Base-by-base conservation (phyloP, 2,797 vertebrate genomes). In the Acrossocheilus wenchowensis region DNA sequence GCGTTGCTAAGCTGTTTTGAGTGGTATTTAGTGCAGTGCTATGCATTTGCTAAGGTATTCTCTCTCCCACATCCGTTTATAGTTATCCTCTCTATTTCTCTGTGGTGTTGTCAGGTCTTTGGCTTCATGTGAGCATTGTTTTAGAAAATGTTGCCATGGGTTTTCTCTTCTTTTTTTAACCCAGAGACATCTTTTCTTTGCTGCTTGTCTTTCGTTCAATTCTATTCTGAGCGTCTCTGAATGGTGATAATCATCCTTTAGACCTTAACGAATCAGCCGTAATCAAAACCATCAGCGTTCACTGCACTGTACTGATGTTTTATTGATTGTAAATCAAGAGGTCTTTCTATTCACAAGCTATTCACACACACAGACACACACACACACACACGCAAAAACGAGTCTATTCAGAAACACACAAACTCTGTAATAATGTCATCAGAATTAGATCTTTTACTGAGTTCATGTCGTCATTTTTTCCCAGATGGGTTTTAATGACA, bases 221-320 rank as follows among this genome's bases (percentile, higher is more conserved):
- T 87, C 17, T 78, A 30, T 57, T 83, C 69, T 78, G 34, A 80
- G 45, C 88, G 79, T 82, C 82, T 86, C 83, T 84, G 87, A 86
- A 90, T 82, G 88, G 89, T 89, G 82, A 86, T 87, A 86, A 90
- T 89, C 90, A 81, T 79, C 34, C 89, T 89, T 91, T 93, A 91
- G 92, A 89, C 91, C 93, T 91, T 93, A 92, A 94, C 90, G 89
- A 92, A 90, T 92, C 89, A 90, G 57, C 88, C 19, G 11, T 95
- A 95, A 96, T 96, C 90, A 93, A 95, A 96, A 94, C 94, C 95
- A 96, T 92, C 91, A 92, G 91, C 91, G 90, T 68, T 81, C 91
- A 87, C 90, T 84, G 89, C 92, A 90, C 93, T 84, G 21, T 90
- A 90, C 93, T 89, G 89, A 82, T n/a, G 6, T 90, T 94, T 94